Conservation (phyloP, 1,140 invertebrate species). For the Leptoteleia sp. region DNA sequence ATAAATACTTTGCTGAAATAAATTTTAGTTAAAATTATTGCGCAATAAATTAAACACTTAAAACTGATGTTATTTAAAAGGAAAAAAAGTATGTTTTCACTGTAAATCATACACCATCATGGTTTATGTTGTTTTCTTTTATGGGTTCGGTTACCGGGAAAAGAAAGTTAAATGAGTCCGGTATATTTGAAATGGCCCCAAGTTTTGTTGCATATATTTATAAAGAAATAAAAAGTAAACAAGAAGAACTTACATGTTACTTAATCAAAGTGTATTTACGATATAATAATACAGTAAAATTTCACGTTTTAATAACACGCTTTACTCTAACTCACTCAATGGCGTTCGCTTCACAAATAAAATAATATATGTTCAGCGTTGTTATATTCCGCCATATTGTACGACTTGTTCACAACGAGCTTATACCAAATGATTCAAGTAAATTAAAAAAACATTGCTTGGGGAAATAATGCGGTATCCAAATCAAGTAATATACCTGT, state of each 20-base stretch:
- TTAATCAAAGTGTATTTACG: background rate
- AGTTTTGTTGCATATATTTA: too few species aligned
- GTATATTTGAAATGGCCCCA: constrained; percentile 24
- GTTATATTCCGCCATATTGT: constrained; percentile 29
- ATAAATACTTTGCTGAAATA: too few species aligned
- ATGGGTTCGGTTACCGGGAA: constrained; percentile 11
- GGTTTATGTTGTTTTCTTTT: too few species aligned
- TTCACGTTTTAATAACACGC: background rate
- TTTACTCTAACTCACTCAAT: constrained; percentile 15
- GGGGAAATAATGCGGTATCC: too few species aligned
- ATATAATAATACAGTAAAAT: constrained; percentile 1
- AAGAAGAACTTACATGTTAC: constrained; percentile 39
- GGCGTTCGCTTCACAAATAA: constrained; percentile 24
- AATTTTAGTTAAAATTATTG: too few species aligned
- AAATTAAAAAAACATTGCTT: too few species aligned
- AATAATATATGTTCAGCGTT: constrained; percentile 33
- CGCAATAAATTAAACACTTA: too few species aligned
- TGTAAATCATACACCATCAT: too few species aligned
- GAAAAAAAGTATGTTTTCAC: too few species aligned
- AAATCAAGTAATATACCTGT: too few species aligned
- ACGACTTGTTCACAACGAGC: background rate
- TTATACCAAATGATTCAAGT: background rate
- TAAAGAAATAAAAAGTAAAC: constrained; percentile 2
- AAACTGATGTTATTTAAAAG: too few species aligned
- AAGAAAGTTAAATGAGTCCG: constrained; percentile 3